Conservation (phyloP, 2,888 invertebrate genomes). For the Sarcophaga variegata region DNA sequence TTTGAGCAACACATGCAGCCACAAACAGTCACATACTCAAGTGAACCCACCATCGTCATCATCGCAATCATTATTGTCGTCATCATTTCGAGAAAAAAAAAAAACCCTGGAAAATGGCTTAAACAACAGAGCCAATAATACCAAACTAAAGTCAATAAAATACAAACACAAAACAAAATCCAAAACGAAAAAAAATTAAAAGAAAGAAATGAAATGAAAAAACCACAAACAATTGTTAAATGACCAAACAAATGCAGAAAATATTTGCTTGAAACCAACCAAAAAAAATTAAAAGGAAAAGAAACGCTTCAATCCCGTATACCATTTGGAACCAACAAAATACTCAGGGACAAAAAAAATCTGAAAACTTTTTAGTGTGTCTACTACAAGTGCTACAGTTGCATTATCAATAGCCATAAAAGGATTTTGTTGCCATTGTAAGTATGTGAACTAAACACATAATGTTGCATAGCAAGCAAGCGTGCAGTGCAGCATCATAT, state of each 20-base stretch:
- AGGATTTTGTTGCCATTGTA: slow-evolving; percentile 65
- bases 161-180: slow-evolving; percentile 20
- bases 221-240: slow-evolving; percentile 50
- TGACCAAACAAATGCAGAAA: slow-evolving; percentile 55
- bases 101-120: slow-evolving; percentile 10
- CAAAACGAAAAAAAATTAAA: slow-evolving; percentile 8
- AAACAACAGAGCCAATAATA: slow-evolving; percentile 26
- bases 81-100: slow-evolving; percentile 23
- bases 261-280: not conserved
- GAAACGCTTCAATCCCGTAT: not conserved
- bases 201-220: slow-evolving; percentile 35
- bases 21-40: slow-evolving; percentile 27
- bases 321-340: not conserved
- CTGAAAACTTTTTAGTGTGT: slow-evolving; percentile 24
- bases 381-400: slow-evolving; percentile 64
- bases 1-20: slow-evolving; percentile 70
- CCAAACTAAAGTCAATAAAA: slow-evolving; percentile 24
- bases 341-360: slow-evolving; percentile 28
- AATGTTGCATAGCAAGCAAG: slow-evolving; percentile 52
- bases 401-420: slow-evolving; percentile 69
- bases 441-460: slow-evolving; percentile 62
- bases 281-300: not conserved
- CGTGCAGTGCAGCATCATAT: not conserved
- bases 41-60: slow-evolving; percentile 30
- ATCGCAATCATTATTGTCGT: slow-evolving; percentile 13